These are phyloP conservation scores for Lepidurus packardi DNA, from an alignment of 1,140 invertebrate genomes.

Conservation along the genomic window DNA sequence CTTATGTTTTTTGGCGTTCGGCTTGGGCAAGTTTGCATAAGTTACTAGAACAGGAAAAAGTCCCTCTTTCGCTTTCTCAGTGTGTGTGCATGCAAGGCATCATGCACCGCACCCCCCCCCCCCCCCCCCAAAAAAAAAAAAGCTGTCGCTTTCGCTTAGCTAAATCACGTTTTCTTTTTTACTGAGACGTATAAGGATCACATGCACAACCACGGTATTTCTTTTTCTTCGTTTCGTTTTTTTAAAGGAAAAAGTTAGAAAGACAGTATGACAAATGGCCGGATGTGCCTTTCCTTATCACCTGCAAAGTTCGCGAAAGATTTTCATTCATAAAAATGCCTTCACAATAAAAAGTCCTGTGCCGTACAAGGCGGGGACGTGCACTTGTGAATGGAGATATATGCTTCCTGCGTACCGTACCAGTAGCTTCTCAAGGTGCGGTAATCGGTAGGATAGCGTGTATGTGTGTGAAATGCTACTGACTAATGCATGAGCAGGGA, in stretches of 20 bases:
- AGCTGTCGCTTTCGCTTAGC: background rate
- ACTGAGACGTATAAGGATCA: background rate
- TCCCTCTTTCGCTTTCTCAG: background rate
- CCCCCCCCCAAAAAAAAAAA: background rate
- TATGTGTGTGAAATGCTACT: slow-evolving; percentile 1
- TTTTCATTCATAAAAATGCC: slow-evolving; percentile 12
- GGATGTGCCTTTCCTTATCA: background rate
- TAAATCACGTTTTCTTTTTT: background rate
- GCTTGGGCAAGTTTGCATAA: background rate
- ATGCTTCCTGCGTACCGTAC: slow-evolving; percentile 1
- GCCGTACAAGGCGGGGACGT: background rate
- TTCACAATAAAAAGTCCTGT: background rate
- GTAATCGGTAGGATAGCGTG: background rate
- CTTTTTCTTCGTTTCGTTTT: too few species aligned
- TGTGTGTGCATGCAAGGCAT: background rate
- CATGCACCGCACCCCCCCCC: background rate
- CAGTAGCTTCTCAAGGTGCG: slow-evolving; percentile 10
- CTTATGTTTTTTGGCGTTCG: background rate
- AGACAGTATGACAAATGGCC: background rate
- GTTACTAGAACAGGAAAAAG: slow-evolving; percentile 18
- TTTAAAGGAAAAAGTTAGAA: background rate
- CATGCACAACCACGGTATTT: too few species aligned
- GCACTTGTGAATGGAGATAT: slow-evolving; percentile 15
- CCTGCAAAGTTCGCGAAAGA: background rate
- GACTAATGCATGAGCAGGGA: slow-evolving; percentile 7